Percentiles rank a stretch among this genome's conserved stretches.
Conservation (phyloP, 2,888 invertebrate genomes). For the Tetragnatha montana region DNA sequence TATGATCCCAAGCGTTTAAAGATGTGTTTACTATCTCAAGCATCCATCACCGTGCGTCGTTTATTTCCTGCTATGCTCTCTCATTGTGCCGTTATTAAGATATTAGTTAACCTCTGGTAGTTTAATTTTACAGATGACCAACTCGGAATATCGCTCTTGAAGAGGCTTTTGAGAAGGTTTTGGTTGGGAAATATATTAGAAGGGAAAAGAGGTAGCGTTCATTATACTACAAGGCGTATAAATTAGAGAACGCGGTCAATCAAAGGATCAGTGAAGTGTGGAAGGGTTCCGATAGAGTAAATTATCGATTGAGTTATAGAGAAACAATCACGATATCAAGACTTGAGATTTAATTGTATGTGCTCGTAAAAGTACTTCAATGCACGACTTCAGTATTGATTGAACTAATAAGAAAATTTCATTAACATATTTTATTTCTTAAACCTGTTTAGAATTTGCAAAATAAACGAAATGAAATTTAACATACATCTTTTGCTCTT, state of each 20-base stretch:
- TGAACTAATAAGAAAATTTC: too few species aligned
- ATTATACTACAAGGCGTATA: not conserved
- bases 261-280: not conserved
- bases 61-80: not conserved
- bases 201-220: not conserved
- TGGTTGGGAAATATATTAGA: not conserved
- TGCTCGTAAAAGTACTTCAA: too few species aligned
- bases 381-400: too few species aligned
- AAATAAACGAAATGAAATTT: too few species aligned
- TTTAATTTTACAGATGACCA: not conserved
- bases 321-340: too few species aligned
- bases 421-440: too few species aligned
- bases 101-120: not conserved
- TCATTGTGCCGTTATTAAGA: not conserved
- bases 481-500: too few species aligned
- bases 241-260: not conserved
- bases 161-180: not conserved
- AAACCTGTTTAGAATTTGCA: too few species aligned
- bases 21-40: constrained; percentile 7
- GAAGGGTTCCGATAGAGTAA: too few species aligned
- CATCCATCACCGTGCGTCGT: not conserved
- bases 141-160: not conserved
- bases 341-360: too few species aligned
- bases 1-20: constrained; percentile 20
- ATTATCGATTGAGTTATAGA: too few species aligned